Evolutionary conservation across 2,113 vertebrate species (phyloP).

Genomic region (Scortum barcoo): DNA sequence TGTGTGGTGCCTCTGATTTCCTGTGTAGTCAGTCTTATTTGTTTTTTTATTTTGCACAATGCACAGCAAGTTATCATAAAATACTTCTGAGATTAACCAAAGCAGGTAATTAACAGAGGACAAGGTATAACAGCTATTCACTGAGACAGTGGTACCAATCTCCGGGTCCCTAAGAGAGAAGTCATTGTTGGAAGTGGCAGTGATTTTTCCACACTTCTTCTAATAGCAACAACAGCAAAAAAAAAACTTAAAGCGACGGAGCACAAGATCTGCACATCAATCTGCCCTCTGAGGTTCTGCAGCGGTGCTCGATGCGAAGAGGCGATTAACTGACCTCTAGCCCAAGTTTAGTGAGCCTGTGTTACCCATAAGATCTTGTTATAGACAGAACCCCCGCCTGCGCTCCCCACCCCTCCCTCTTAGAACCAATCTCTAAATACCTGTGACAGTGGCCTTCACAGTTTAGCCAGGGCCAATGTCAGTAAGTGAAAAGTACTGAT

Average conservation of each 20-base stretch:
- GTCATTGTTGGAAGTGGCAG: constrained; percentile 30
- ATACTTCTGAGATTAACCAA: not conserved
- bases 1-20: too few species aligned
- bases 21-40: not conserved
- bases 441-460: constrained; percentile 59
- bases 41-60: not conserved
- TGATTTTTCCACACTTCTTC: constrained; percentile 14
- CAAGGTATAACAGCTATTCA: constrained; percentile 6
- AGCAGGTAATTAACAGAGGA: not conserved
- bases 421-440: constrained; percentile 57
- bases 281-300: constrained; percentile 48
- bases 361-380: constrained; percentile 67
- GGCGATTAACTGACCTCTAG: constrained; percentile 64
- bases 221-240: constrained; percentile 32
- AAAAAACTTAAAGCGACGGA: constrained; percentile 30
- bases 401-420: constrained; percentile 25
- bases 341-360: constrained; percentile 55
- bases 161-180: constrained; percentile 12
- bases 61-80: not conserved
- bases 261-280: constrained; percentile 49
- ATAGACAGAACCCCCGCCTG: constrained; percentile 62
- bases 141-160: constrained; percentile 1
- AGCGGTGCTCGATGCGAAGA: constrained; percentile 31
- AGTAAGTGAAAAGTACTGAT: constrained; percentile 48
- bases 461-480: constrained; percentile 53